Evolutionary conservation across 2,888 invertebrate species (phyloP).

Genomic region (Ecliptopera silaceata): DNA sequence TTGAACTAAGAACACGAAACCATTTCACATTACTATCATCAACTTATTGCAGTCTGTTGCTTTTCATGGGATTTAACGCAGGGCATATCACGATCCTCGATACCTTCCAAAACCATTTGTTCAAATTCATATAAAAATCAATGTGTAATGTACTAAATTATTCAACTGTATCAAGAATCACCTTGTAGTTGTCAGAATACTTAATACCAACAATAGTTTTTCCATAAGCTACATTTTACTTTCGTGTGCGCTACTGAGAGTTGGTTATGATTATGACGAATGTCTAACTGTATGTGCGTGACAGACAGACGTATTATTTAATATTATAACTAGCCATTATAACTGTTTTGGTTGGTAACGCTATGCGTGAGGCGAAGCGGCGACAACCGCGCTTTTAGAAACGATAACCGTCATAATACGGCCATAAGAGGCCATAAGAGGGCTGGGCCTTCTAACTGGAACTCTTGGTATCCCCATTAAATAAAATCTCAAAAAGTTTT

Average conservation of each 20-base stretch:
- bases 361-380: conserved; percentile 21
- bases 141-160: too few species aligned
- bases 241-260: conserved; percentile 34
- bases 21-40: too few species aligned
- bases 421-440: background rate
- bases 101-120: too few species aligned
- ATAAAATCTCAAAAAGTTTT: too few species aligned
- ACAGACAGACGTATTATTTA: conserved; percentile 52
- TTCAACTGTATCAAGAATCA: too few species aligned
- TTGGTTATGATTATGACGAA: conserved; percentile 48
- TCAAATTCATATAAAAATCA: too few species aligned
- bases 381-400: background rate
- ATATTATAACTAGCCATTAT: conserved; percentile 47
- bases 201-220: background rate
- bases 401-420: background rate
- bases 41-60: too few species aligned
- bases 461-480: too few species aligned
- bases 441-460: background rate
- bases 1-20: too few species aligned
- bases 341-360: conserved; percentile 37
- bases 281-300: conserved; percentile 50
- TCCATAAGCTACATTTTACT: conserved; percentile 1
- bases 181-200: too few species aligned
- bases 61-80: too few species aligned
- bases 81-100: too few species aligned